These are phyloP conservation scores for Falco naumanni DNA, from an alignment of 2,797 vertebrate species.

Conservation along the genomic window DNA sequence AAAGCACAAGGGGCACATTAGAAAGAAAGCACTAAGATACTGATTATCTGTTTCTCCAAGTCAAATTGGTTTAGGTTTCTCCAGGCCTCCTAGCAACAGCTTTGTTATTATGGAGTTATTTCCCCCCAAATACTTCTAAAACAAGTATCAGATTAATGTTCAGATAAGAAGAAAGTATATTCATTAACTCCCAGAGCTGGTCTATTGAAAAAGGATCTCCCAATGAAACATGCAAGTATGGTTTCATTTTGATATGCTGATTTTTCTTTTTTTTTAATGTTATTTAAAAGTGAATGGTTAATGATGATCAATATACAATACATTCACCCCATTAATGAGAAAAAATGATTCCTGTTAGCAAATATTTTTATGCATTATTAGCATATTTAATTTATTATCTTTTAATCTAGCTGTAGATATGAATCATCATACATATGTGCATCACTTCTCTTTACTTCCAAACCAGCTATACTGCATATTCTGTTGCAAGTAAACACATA, in stretches of 20 bases:
- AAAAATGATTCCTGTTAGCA: background rate
- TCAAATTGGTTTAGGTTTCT: conserved; percentile 43
- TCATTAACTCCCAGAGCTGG: conserved; percentile 13
- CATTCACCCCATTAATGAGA: background rate
- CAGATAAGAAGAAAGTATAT: conserved; percentile 22
- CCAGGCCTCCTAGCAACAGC: conserved; percentile 55
- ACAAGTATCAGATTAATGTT: conserved; percentile 38
- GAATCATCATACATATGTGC: background rate
- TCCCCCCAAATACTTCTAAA: conserved; percentile 35
- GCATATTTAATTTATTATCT: background rate
- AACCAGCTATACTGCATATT: background rate
- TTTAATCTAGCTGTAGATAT: background rate
- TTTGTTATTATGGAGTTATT: conserved; percentile 50
- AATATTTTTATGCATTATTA: conserved; percentile 2
- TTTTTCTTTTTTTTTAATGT: background rate
- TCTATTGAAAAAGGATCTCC: background rate
- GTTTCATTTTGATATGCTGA: background rate
- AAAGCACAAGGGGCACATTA: background rate
- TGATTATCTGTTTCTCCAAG: conserved; percentile 46
- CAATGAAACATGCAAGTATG: background rate
- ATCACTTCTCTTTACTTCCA: background rate
- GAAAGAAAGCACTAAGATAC: conserved; percentile 6
- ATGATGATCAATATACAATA: background rate
- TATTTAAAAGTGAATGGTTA: background rate
- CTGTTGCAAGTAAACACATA: background rate